phyloP scores from a whole-genome alignment of 2,113 vertebrate genomes.

The Gracilinanus agilis region DNA sequence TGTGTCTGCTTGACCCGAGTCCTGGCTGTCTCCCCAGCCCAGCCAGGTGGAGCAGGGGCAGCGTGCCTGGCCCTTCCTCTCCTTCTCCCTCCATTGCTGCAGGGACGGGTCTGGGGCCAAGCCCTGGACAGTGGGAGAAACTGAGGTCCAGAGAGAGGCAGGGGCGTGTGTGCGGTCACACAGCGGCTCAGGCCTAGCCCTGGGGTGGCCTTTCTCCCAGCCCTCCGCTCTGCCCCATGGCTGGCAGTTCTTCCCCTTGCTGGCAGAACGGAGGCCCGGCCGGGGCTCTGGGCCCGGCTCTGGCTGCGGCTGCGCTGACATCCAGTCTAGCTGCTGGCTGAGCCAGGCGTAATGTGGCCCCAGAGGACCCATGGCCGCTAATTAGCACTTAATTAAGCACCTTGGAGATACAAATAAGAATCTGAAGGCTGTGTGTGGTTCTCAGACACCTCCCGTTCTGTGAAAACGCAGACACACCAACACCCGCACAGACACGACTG shows the following conservation, averaged over 20 bases:
- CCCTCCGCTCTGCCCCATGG: neutral
- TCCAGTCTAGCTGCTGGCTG: neutral
- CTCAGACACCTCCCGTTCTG: neutral
- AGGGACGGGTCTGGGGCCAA: neutral
- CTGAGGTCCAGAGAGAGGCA: neutral
- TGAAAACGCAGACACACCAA: constrained; percentile 32
- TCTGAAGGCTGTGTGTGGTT: constrained; percentile 36
- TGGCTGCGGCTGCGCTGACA: neutral
- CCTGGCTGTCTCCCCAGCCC: neutral
- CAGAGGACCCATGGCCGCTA: constrained; percentile 54
- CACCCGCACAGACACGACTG: neutral
- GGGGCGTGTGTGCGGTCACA: neutral
- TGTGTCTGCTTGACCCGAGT: neutral
- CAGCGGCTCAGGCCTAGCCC: neutral
- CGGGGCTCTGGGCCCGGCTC: neutral
- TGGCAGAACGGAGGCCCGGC: neutral
- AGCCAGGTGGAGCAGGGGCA: neutral
- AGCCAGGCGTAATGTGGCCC: neutral
- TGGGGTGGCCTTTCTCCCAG: neutral
- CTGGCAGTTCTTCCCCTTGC: neutral
- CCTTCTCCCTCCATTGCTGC: neutral
- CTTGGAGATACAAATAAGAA: neutral
- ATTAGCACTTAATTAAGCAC: constrained; percentile 65
- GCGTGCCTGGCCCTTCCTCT: neutral
- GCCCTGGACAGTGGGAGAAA: neutral